Base-by-base conservation (phyloP, 2,113 vertebrate species). In the Leptobrachium leishanense region DNA sequence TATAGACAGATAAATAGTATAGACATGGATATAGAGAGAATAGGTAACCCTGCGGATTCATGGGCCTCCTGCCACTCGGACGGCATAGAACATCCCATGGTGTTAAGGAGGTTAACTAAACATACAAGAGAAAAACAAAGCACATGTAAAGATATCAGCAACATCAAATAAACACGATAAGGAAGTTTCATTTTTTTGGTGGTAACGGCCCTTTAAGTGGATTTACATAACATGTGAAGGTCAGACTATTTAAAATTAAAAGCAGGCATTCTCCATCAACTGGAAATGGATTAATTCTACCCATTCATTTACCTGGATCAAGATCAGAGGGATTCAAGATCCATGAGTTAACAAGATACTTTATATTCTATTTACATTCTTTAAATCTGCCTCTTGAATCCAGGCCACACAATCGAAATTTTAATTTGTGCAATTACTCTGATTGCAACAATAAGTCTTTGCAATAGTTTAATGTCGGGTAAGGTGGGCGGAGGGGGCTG, bases 341-440 rank as follows among this genome's bases (percentile, higher is more conserved):
- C 71, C 62, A 64, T 39, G 63, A 55, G 31, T 39, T 11, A 43
- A 11, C 72, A 53, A 53, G 55, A 42, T 9, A 9, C 41, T 50
- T 31, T 50, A 53, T 64, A 40, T 41, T 20, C 20, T 67, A 75
- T 75, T 75, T 75, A 75, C 63, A 75, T 66, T 75, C 74, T 41
- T 31, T 41, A 15, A 57, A 62, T 44, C 71, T 13, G 40, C 54
- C 46, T 6, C 69, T 53, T 72, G 50, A 43, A 74, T 15, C 42
- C 3, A 43, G 43, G 66, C 66, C 68, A 50, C 73, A 43, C 20
- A 50, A 64, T 44, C 20, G 3, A 43, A 54, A 74, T 43, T 6
- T 39, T 65, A 64, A 65, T 65, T 63, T 63, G 9, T 5, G 1
- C 43, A 74, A 75, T 75, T 65, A 65, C 31, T 11, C 73, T 67